Conservation (phyloP, 1,140 invertebrate genomes). For the Thalassaphorura encarpata region DNA sequence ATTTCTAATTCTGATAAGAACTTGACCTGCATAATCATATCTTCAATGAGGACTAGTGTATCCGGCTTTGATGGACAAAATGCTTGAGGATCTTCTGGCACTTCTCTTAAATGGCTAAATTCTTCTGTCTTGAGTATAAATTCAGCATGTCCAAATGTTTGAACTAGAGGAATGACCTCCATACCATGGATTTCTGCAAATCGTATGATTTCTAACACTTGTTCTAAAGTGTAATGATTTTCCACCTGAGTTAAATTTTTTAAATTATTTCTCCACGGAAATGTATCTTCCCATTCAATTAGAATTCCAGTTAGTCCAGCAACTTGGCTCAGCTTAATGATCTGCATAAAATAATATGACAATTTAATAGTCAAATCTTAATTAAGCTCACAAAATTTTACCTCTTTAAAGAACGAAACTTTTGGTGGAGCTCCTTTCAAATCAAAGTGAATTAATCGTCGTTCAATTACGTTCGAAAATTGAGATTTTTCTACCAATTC, state of each 20-base stretch:
- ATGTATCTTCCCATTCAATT: conserved; percentile 97
- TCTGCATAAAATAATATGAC: conserved; percentile 4
- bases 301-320: conserved; percentile 80
- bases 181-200: conserved; percentile 55
- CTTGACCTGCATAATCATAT: conserved; percentile 70
- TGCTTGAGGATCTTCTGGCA: conserved; percentile 62
- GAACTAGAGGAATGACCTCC: conserved; percentile 80
- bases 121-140: conserved; percentile 72
- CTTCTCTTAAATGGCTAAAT: conserved; percentile 66
- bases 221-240: conserved; percentile 65
- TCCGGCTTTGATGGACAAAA: conserved; percentile 68
- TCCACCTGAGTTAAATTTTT: conserved; percentile 49
- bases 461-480: conserved; percentile 23
- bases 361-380: conserved; percentile 27
- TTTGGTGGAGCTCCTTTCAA: conserved; percentile 63
- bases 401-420: conserved; percentile 52
- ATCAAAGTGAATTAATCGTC: conserved; percentile 58
- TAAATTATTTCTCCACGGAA: conserved; percentile 69
- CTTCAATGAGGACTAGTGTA: conserved; percentile 56
- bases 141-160: conserved; percentile 93
- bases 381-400: conserved; percentile 4
- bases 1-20: neutral
- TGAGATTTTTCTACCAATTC: too few relatives aligned
- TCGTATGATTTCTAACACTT: conserved; percentile 54
- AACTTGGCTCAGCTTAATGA: conserved; percentile 36